Base-by-base conservation (phyloP, 2,888 invertebrate genomes). In the Ochropacha duplaris region DNA sequence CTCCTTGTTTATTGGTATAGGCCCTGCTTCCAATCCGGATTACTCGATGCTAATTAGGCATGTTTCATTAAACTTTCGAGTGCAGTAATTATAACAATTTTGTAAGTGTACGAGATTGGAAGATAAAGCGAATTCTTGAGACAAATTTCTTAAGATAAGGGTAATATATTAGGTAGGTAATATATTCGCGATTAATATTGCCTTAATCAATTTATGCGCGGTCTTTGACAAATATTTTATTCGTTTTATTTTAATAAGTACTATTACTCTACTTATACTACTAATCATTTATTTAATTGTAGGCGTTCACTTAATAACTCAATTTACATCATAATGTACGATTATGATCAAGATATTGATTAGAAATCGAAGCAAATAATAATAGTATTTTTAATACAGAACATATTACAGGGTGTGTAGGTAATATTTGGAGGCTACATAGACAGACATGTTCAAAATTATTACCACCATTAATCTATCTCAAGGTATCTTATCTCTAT, bases 1-100 rank as follows among this genome's bases (percentile, higher is more conserved):
- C 87, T 84, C 74, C 78, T 82, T 83, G 82, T 88, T 87, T 90
- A 87, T 87, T 88, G 75, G 79, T 85, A 82, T 81, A 83, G 83
- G 85, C 75, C 71, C 78, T 69, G 84, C 76, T 83, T 74, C 76
- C 76, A 80, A 78, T 75, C 77, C 72, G 76, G 78, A 77, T 78
- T 75, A 78, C 74, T 76, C 70, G 72, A 77, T 76, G 79, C 75
- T 84, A 82, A 87, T 86, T 84, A 84, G 74, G 68, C 16, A 16
- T 74, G 72, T 76, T 76, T 74, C 70, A 75, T 75, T 75, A 70
- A 70, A 71, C 62, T 70, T 76, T 71, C 64, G 67, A 71, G 65
- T 71, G 65, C 66, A 64, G 61, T 65, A 34, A 65, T 69, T 59
- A 66, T 64, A 64, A 72, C 58, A 54, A 58, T 64, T 62, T 63